A percentile compares a stretch with the other conserved stretches of the same genome.
Evolutionary conservation across 2,888 invertebrate genomes (phyloP).

Genomic region (Celastrina argiolus): DNA sequence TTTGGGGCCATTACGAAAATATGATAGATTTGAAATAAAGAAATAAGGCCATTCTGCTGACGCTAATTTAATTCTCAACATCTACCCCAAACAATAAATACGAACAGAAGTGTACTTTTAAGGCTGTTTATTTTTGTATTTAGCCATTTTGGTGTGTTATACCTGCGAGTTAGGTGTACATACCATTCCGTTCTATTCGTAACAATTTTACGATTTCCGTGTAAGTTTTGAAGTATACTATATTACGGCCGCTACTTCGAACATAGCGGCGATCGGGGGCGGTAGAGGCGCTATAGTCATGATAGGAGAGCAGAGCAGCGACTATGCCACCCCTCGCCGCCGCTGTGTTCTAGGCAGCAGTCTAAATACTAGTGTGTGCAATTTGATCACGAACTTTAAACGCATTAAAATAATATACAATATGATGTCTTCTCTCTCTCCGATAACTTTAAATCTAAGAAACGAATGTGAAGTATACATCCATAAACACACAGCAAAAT

Average conservation of each 20-base stretch:
- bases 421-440: conserved; percentile 18
- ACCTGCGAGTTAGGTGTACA: too few species aligned
- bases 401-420: conserved; percentile 2
- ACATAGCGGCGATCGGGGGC: too few species aligned
- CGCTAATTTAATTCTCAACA: not conserved
- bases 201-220: not conserved
- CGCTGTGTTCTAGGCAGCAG: too few species aligned
- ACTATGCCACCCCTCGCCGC: too few species aligned
- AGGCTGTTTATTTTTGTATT: not conserved
- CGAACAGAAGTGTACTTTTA: not conserved
- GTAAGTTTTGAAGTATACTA: not conserved
- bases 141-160: not conserved
- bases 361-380: not conserved
- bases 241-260: too few species aligned
- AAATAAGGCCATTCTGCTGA: not conserved
- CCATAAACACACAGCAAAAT: not conserved
- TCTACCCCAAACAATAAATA: not conserved
- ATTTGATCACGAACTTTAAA: not conserved
- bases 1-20: not conserved
- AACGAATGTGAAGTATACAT: not conserved
- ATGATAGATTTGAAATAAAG: not conserved
- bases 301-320: too few species aligned
- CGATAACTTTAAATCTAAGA: conserved; percentile 9
- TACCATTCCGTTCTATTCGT: not conserved
- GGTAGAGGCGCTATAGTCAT: too few species aligned